Conservation (phyloP, 2,888 invertebrate species). For the Orthosia gothica region DNA sequence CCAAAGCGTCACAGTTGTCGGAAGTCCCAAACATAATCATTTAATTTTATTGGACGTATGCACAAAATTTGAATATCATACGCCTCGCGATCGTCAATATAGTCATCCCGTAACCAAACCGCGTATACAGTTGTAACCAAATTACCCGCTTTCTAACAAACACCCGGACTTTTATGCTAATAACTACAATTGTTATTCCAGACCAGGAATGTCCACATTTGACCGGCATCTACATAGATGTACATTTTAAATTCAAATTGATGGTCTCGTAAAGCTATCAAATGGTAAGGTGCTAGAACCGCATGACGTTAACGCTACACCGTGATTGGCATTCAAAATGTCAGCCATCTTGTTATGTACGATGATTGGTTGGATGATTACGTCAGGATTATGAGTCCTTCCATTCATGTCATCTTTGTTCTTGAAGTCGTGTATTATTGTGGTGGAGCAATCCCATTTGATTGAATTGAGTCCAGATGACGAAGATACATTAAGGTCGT, state of each 20-base stretch:
- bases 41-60: slow-evolving; percentile 83
- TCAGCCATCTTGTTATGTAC: slow-evolving; percentile 86
- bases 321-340: slow-evolving; percentile 87
- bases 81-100: slow-evolving; percentile 80
- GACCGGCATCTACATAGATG: slow-evolving; percentile 90
- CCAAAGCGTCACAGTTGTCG: slow-evolving; percentile 77
- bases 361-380: slow-evolving; percentile 79
- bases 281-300: slow-evolving; percentile 87
- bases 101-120: slow-evolving; percentile 84
- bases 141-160: slow-evolving; percentile 91
- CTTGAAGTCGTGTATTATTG: slow-evolving; percentile 60
- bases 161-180: slow-evolving; percentile 91
- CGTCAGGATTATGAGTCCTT: slow-evolving; percentile 78
- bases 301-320: slow-evolving; percentile 82
- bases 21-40: slow-evolving; percentile 85
- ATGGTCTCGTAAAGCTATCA: slow-evolving; percentile 90
- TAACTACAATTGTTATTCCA: slow-evolving; percentile 89
- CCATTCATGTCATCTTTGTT: slow-evolving; percentile 76
- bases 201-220: slow-evolving; percentile 88
- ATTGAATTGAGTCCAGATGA: slow-evolving; percentile 53
- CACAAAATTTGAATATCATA: slow-evolving; percentile 82
- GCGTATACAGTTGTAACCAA: slow-evolving; percentile 88
- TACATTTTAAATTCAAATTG: slow-evolving; percentile 90
- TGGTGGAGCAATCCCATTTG: slow-evolving; percentile 57
- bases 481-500: slow-evolving; percentile 58